Conservation (phyloP, 2,113 vertebrate species). For the Pachyramphus minor region DNA sequence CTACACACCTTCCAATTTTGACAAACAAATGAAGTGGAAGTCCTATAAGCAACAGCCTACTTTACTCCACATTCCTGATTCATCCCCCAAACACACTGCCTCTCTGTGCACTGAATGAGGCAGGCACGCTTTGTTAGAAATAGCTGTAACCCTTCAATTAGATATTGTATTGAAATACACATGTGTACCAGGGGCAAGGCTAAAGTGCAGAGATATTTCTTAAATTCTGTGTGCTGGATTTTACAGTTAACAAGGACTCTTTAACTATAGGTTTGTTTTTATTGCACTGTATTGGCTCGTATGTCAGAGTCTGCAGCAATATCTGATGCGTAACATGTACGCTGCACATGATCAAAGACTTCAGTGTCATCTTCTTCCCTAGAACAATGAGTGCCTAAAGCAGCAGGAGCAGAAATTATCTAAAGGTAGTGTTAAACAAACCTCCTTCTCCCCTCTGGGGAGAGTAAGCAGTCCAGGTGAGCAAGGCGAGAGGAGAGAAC, state of each 20-base stretch:
- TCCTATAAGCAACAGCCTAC: background rate
- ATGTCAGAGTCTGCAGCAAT: slow-evolving; percentile 63
- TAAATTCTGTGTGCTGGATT: background rate
- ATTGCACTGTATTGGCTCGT: background rate
- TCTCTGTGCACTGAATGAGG: background rate
- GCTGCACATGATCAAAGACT: slow-evolving; percentile 40
- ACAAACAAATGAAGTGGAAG: background rate
- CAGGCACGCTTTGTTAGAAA: background rate
- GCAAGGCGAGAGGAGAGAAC: slow-evolving; percentile 40
- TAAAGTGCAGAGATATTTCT: background rate
- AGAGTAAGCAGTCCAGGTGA: slow-evolving; percentile 56
- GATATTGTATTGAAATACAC: background rate
- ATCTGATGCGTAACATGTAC: slow-evolving; percentile 60
- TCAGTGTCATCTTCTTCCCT: slow-evolving; percentile 15
- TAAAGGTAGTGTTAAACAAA: slow-evolving; percentile 52
- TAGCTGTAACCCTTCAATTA: background rate
- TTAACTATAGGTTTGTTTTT: slow-evolving; percentile 13
- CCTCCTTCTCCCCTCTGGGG: slow-evolving; percentile 37
- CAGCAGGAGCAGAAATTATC: slow-evolving; percentile 59
- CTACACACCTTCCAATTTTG: background rate
- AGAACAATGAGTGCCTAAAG: slow-evolving; percentile 65
- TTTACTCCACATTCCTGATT: background rate
- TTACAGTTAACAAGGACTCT: background rate
- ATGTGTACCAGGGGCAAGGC: background rate
- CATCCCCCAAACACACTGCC: background rate